Evolutionary conservation across 2,113 vertebrate species (phyloP), one percentile per base, ranked within the genome.

Genomic region (Hiodon alosoides): DNA sequence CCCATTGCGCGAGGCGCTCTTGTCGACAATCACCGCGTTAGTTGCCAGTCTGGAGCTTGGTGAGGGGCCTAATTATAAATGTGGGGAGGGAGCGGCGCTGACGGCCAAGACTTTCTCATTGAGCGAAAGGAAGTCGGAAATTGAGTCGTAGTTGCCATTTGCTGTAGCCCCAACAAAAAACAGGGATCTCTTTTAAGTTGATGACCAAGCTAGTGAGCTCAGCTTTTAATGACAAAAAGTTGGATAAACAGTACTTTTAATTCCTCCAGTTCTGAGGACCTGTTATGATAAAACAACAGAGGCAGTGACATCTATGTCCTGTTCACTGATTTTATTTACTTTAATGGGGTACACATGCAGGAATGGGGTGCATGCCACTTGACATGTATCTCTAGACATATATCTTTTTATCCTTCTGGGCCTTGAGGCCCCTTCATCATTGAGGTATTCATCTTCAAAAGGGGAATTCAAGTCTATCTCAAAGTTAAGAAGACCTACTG

Each of bases 21-120:
- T 70, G 16, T 72, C n/a, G 52, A 54, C 69, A 77, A 77, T 77
- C 76, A 72, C 13, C 61, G 68, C 14, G 13, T 53, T 16, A 7
- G 59, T 31, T 70, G 62, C 65, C 54, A n/a, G 62, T 53, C n/a
- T 65, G 7, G 17, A 62, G 68, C 53, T 61, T 46, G n/a, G 16
- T 48, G 54, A 71, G 31, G 11, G n/a, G 73, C 62, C 67, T 67
- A 66, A 74, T 74, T 65, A 67, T 10, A 47, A 16, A 53, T 53
- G 61, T 5, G 48, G 7, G 62, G 31, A 17, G 65, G 31, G 31
- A 31, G 53, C 69, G 47, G 69, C 7, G 10, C n/a, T 9, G 7
- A 52, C 47, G 31, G 17, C 8, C 62, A 10, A 62, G 13, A 66
- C 31, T 66, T 17, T 31, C 7, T 8, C 16, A 46, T 17, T 10